phyloP scores from a whole-genome alignment of 2,888 invertebrate genomes.

The Drosophila meridionalis region DNA sequence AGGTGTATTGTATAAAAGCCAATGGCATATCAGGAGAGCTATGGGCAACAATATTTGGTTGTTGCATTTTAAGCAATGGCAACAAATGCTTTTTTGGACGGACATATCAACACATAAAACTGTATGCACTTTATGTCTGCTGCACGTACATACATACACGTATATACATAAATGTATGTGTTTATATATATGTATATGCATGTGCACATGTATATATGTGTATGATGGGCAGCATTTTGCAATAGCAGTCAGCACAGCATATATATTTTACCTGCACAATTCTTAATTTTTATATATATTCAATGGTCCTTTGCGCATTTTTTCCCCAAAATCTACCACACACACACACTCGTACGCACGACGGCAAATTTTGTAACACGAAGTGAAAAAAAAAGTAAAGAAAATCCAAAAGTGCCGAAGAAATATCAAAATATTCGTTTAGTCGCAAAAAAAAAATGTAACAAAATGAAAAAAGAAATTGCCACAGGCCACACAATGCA shows the following conservation, averaged over 20 bases:
- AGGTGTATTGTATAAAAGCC: conserved; percentile 38
- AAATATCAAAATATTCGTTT: conserved; percentile 55
- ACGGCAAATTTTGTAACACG: conserved; percentile 24
- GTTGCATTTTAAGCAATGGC: conserved; percentile 40
- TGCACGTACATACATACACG: not conserved
- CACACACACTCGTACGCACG: conserved; percentile 23
- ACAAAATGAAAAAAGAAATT: conserved; percentile 43
- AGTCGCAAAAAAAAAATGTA: conserved; percentile 54
- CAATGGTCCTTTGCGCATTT: conserved; percentile 32
- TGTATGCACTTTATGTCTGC: conserved; percentile 9
- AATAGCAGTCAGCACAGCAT: conserved; percentile 14
- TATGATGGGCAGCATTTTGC: conserved; percentile 22
- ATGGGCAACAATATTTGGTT: conserved; percentile 39
- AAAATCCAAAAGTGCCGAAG: conserved; percentile 46
- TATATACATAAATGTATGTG: not conserved
- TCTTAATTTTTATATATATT: conserved; percentile 22
- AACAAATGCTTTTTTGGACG: conserved; percentile 49
- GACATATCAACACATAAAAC: conserved; percentile 21
- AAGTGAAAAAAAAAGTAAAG: conserved; percentile 45
- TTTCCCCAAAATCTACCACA: conserved; percentile 31
- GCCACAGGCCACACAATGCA: conserved; percentile 61
- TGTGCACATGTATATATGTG: not conserved
- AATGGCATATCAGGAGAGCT: conserved; percentile 13
- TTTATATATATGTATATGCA: not conserved
- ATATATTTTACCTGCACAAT: conserved; percentile 22